Evolutionary conservation across 2,797 vertebrate species (phyloP), one percentile per base, ranked within the genome.

Genomic region (Chelon labrosus): DNA sequence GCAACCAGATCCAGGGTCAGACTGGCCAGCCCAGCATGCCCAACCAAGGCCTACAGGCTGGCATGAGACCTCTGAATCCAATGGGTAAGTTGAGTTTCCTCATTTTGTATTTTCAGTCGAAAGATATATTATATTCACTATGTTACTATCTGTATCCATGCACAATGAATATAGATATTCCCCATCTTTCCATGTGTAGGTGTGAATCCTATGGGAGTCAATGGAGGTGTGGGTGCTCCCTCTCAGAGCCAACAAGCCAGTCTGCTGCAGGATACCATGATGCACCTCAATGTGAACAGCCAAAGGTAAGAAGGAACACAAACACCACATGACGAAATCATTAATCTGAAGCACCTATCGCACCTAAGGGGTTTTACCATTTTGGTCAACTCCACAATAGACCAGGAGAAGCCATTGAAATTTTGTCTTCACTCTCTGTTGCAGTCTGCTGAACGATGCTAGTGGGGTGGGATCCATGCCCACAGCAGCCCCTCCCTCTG

Each of bases 251-350:
- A 95, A 81, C 92, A 94, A 80, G 71, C 92, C 71, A 98, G 68
- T 90, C 93, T 99, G 72, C 92, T 99, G 69, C 95, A 97, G 89
- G 97, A 99, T 46, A 93, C 97, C 10, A 97, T 99, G 96, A 93
- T 98, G 85, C 96, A 98, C 93, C 94, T 97, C 91, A 96, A 95
- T 84, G 96, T 98, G 92, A 98, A 93, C 93, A 95, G 91, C 79
- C 97, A 96, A 88, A 96, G 96, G 98, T 99, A 91, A 94, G 96
- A 86, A 76, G 9, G 4, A 47, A 17, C 13, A 41, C 57, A 52
- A 16, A 55, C 12, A 14, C 9, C 1, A 5, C 62, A 16, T 4
- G 1, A 13, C 2, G 0, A 20, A 39, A 31, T 5, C n/a, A 14
- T 38, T 53, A 6, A 75, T 49, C 13, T 9, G 7, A 64, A 56